Conservation (phyloP, 2,888 invertebrate species). For the Phoenoteleia sp. region DNA sequence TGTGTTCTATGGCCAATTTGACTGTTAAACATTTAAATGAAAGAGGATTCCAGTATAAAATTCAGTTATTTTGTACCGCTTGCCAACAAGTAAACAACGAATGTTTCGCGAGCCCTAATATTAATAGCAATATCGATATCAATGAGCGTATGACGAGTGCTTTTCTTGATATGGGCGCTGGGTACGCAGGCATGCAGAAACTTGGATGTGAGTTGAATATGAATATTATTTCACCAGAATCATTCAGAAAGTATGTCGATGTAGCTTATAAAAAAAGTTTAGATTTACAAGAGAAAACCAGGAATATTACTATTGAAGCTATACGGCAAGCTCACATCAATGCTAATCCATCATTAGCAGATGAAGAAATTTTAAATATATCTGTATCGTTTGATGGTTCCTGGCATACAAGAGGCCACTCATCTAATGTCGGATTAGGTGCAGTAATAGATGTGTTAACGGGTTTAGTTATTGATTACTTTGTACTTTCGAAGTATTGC, state of each 20-base stretch:
- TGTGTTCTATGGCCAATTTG: background rate
- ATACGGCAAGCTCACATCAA: background rate
- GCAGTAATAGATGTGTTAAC: background rate
- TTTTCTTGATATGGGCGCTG: background rate
- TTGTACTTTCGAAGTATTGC: background rate
- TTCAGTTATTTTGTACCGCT: slow-evolving; percentile 7
- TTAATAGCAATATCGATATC: background rate
- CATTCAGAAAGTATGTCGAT: no score
- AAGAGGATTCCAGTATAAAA: slow-evolving; percentile 9
- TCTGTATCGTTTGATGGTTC: slow-evolving; percentile 27
- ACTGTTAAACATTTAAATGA: background rate
- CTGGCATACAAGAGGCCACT: slow-evolving; percentile 28
- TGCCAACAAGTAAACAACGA: background rate
- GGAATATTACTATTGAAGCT: background rate
- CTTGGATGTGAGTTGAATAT: background rate
- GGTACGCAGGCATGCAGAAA: background rate
- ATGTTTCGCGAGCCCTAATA: background rate
- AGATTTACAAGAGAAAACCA: background rate
- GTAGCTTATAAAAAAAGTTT: slow-evolving; percentile 2
- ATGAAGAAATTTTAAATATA: slow-evolving; percentile 15
- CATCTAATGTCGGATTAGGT: slow-evolving; percentile 16
- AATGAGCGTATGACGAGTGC: slow-evolving; percentile 1
- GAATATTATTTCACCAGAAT: background rate
- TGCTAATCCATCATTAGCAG: background rate
- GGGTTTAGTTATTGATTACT: background rate